Conservation (phyloP, 2,888 invertebrate species). For the Cheiracanthium punctorium region DNA sequence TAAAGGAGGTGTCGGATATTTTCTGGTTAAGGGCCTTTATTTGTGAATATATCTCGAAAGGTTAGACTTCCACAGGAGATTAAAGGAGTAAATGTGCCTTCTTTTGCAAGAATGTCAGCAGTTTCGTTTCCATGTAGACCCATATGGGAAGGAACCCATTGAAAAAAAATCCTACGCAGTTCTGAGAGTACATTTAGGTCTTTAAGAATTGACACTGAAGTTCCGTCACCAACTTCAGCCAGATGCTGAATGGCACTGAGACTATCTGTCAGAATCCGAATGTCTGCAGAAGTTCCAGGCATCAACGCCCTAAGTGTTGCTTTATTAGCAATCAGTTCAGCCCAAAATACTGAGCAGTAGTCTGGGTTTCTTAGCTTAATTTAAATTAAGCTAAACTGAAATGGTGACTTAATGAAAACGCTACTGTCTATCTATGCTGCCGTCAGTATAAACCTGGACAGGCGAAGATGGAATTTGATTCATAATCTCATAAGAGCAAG, state of each 20-base stretch:
- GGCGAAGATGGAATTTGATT: neutral
- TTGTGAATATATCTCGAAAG: no score
- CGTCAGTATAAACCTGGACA: conserved; percentile 5
- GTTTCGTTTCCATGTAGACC: neutral
- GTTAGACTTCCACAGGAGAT: no score
- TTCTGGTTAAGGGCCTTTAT: no score
- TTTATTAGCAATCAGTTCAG: neutral
- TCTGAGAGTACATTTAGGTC: neutral
- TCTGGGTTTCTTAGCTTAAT: neutral
- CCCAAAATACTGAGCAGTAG: neutral
- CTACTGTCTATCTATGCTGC: conserved; percentile 2
- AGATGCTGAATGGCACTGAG: no score
- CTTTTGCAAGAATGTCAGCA: neutral
- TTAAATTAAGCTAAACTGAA: neutral
- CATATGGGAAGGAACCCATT: neutral
- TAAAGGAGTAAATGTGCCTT: neutral
- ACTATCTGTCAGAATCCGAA: no score
- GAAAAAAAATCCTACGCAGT: neutral
- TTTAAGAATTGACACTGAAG: no score
- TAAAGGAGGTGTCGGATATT: no score
- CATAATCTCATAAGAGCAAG: neutral
- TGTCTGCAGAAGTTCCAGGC: no score
- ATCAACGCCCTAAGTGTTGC: no score
- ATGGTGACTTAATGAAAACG: neutral
- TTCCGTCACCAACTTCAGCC: no score